These are phyloP conservation scores for Wasmannia auropunctata DNA, from an alignment of 1,140 invertebrate genomes.

Conservation along the genomic window DNA sequence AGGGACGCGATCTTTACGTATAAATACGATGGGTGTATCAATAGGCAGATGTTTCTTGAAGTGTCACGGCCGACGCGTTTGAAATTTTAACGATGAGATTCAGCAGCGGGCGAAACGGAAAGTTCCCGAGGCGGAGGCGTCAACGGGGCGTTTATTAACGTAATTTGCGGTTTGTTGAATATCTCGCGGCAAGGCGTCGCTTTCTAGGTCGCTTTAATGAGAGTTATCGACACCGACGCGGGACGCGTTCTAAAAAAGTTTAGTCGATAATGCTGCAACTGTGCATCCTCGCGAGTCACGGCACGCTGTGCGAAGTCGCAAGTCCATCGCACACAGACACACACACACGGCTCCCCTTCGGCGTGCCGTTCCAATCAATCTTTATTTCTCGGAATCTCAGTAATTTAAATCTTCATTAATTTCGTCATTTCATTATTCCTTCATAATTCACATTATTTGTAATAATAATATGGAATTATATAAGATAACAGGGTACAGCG, in stretches of 20 bases:
- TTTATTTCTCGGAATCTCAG: not conserved
- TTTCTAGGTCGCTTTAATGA: constrained; percentile 59
- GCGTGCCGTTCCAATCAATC: not conserved
- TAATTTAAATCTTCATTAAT: not conserved
- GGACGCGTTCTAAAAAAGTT: constrained; percentile 55
- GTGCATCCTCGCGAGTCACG: constrained; percentile 23
- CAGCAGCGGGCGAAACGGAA: not conserved
- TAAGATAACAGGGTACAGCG: no score
- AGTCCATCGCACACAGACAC: not conserved
- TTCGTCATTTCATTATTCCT: not conserved
- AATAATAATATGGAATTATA: not conserved
- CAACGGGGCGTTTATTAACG: not conserved
- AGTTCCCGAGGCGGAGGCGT: not conserved
- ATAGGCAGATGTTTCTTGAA: not conserved
- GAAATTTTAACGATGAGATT: not conserved
- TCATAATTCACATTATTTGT: not conserved
- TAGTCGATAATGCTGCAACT: constrained; percentile 54
- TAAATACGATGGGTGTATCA: not conserved
- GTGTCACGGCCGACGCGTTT: not conserved
- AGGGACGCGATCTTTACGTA: not conserved
- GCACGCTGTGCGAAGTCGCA: not conserved
- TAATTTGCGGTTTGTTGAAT: constrained; percentile 20
- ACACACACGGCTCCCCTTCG: no score
- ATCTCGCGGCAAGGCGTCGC: constrained; percentile 11
- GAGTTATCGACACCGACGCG: constrained; percentile 41